Percentiles rank a stretch among this genome's conserved stretches.
These are phyloP conservation scores for Rhingia rostrata DNA, from an alignment of 2,888 invertebrate genomes.

Conservation along the genomic window DNA sequence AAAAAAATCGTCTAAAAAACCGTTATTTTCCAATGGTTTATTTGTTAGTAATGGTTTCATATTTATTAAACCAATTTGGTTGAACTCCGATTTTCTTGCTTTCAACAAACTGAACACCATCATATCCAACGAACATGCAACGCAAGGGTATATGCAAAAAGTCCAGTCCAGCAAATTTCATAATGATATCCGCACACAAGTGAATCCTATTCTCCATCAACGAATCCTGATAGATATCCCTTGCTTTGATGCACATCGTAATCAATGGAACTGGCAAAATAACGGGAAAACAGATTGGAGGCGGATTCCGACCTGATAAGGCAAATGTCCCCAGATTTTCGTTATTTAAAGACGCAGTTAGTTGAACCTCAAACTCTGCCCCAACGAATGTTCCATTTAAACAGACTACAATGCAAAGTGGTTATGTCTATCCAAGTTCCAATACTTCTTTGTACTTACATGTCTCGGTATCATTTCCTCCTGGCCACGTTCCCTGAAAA, in stretches of 20 bases:
- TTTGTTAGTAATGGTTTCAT: no score
- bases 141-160: constrained; percentile 44
- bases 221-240: constrained; percentile 41
- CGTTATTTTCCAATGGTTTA: no score
- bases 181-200: constrained; percentile 48
- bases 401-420: constrained; percentile 34
- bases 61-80: no score
- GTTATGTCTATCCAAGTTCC: not conserved
- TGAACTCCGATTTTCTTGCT: no score
- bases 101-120: constrained; percentile 37
- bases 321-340: constrained; percentile 44
- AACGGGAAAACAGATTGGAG: constrained; percentile 59
- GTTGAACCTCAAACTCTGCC: constrained; percentile 37
- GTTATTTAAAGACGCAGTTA: constrained; percentile 39
- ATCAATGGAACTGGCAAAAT: constrained; percentile 57
- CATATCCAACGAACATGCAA: constrained; percentile 54
- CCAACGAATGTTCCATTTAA: constrained; percentile 28
- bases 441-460: constrained; percentile 26
- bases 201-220: constrained; percentile 43
- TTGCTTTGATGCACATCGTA: constrained; percentile 41
- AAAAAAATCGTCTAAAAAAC: no score
- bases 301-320: constrained; percentile 58
- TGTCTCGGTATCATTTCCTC: constrained; percentile 25
- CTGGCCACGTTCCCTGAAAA: constrained; percentile 46
- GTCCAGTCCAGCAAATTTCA: constrained; percentile 47